These are phyloP conservation scores for Drosophila quadrilineata DNA, from an alignment of 1,140 invertebrate genomes.

Conservation along the genomic window DNA sequence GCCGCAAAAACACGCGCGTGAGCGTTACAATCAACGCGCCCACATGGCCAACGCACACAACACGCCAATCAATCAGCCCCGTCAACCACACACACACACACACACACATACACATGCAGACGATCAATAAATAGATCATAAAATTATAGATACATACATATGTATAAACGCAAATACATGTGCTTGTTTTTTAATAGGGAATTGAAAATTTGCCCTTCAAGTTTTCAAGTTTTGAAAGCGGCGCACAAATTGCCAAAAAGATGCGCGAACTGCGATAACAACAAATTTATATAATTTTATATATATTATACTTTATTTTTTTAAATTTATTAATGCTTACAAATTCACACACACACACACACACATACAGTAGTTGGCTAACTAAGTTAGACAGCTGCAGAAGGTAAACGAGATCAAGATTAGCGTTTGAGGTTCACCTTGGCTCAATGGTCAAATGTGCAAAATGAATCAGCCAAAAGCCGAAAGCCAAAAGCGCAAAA, in stretches of 20 bases:
- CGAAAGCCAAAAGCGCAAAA: constrained; percentile 30
- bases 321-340: constrained; percentile 39
- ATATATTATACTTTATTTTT: constrained; percentile 15
- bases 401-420: constrained; percentile 77
- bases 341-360: constrained; percentile 9
- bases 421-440: constrained; percentile 71
- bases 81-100: constrained; percentile 2
- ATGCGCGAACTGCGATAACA: constrained; percentile 56
- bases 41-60: constrained; percentile 59
- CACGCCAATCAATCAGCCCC: constrained; percentile 42
- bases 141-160: neutral
- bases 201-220: constrained; percentile 49
- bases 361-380: constrained; percentile 1
- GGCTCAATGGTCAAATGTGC: constrained; percentile 78
- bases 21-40: constrained; percentile 57
- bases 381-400: constrained; percentile 46
- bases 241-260: constrained; percentile 39
- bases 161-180: neutral
- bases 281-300: constrained; percentile 32
- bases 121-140: constrained; percentile 27
- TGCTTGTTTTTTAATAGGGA: neutral
- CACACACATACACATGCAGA: neutral
- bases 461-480: constrained; percentile 53
- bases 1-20: constrained; percentile 34
- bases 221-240: neutral